Base-by-base conservation (phyloP, 2,797 vertebrate genomes). In the Podargus strigoides region DNA sequence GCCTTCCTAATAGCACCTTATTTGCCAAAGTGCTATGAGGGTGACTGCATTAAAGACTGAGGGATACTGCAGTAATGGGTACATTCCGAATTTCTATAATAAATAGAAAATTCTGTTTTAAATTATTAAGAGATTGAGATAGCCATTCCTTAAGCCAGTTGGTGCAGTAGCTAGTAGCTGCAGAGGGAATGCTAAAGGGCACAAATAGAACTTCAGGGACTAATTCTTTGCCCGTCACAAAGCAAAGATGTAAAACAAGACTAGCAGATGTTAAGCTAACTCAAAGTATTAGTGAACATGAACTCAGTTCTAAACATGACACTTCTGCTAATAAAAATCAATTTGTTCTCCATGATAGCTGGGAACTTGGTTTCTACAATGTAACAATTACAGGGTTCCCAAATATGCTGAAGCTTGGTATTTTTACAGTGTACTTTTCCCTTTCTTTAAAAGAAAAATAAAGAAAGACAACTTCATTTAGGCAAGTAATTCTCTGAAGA, bases 401-500 rank as follows among this genome's bases (percentile, higher is more conserved):
- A 73, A 2, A 24, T 36, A 8, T 3, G 24, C 26, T 52, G 23
- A 56, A 66, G 44, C 8, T 46, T 39, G 14, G 37, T 27, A 58
- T 47, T 93, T 91, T 83, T 32, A 66, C 59, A 68, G 34, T 13
- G 58, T n/a, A 39, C 34, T 87, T 83, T 88, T 76, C 21, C 30
- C 24, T 69, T 53, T 30, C 50, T 69, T 84, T 41, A 69, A 37
- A 78, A 76, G 7, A 12, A 39, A 12, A 22, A 26, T 64, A n/a
- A 52, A n/a, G 10, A 56, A 68, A 50, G 36, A 62, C 4, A 46
- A 19, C 21, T 72, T 56, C 36, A 70, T 90, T 92, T 59, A 91
- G 58, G 78, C 53, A 75, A 78, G 64, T 36, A 75, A 84, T 78
- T 69, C 47, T 83, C 55, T 69, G 62, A 82, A 95, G 56, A 82